Evolutionary conservation across 2,888 invertebrate species (phyloP).

Genomic region (Alcis repandata): DNA sequence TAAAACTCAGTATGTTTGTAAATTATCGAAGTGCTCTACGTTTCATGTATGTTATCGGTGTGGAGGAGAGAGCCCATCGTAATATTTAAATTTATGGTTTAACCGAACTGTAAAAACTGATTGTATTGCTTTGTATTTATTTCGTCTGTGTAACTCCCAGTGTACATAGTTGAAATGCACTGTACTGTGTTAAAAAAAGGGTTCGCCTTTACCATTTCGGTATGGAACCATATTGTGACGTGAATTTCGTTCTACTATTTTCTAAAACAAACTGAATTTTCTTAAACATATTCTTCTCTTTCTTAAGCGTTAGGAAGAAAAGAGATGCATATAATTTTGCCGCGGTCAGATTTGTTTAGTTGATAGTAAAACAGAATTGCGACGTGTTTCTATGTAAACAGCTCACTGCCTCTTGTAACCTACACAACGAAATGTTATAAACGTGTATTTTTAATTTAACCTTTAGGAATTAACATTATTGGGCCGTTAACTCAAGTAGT

Average conservation of each 20-base stretch:
- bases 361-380: background rate
- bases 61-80: slow-evolving; percentile 33
- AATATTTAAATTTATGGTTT: slow-evolving; percentile 24
- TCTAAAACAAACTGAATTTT: background rate
- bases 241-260: background rate
- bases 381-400: slow-evolving; percentile 12
- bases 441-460: slow-evolving; percentile 17
- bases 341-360: background rate
- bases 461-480: slow-evolving; percentile 25
- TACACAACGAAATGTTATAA: slow-evolving; percentile 46
- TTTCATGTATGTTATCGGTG: slow-evolving; percentile 34
- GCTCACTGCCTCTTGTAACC: slow-evolving; percentile 35
- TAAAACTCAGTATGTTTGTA: background rate
- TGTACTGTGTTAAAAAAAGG: background rate
- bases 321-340: background rate
- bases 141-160: slow-evolving; percentile 7
- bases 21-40: slow-evolving; percentile 25
- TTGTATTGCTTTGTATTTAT: slow-evolving; percentile 14
- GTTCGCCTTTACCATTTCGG: too few relatives aligned
- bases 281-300: background rate
- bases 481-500: slow-evolving; percentile 1
- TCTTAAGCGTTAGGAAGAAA: background rate
- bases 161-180: slow-evolving; percentile 20
- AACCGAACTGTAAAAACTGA: slow-evolving; percentile 43
- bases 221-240: too few relatives aligned